A percentile compares a stretch with the other conserved stretches of the same genome.
Evolutionary conservation across 2,113 vertebrate genomes (phyloP).

Genomic region (Colossoma macropomum): DNA sequence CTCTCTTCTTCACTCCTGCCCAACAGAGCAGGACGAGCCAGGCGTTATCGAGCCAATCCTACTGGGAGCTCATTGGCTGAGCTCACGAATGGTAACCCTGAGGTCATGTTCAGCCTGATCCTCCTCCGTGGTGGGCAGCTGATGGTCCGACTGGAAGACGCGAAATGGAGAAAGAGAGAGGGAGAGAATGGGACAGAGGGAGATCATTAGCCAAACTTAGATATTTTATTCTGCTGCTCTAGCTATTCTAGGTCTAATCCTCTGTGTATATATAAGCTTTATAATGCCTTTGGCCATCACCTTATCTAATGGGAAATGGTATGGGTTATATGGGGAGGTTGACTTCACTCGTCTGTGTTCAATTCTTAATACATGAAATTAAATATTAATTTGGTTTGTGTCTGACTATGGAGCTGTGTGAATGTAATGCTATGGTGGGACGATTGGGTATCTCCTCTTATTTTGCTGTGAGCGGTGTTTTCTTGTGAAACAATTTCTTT

Average conservation of each 20-base stretch:
- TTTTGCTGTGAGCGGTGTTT: background rate
- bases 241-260: background rate
- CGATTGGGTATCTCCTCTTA: background rate
- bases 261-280: background rate
- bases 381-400: background rate
- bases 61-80: slow-evolving; percentile 62
- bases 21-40: background rate
- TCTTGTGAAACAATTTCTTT: background rate
- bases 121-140: slow-evolving; percentile 5
- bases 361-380: background rate
- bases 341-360: background rate
- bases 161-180: slow-evolving; percentile 53
- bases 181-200: slow-evolving; percentile 32
- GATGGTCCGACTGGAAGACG: slow-evolving; percentile 43
- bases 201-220: slow-evolving; percentile 41
- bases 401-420: background rate
- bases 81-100: slow-evolving; percentile 67
- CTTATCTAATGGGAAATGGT: background rate
- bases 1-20: background rate
- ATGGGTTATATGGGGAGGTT: background rate
- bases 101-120: slow-evolving; percentile 49
- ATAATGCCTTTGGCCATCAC: background rate
- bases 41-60: slow-evolving; percentile 58
- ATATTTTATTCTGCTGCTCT: slow-evolving; percentile 1
- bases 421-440: background rate